Evolutionary conservation across 64 coral and sea anemone genomes (phyloP), one percentile per base, ranked within the genome.

Genomic region (Platygyra sinensis): DNA sequence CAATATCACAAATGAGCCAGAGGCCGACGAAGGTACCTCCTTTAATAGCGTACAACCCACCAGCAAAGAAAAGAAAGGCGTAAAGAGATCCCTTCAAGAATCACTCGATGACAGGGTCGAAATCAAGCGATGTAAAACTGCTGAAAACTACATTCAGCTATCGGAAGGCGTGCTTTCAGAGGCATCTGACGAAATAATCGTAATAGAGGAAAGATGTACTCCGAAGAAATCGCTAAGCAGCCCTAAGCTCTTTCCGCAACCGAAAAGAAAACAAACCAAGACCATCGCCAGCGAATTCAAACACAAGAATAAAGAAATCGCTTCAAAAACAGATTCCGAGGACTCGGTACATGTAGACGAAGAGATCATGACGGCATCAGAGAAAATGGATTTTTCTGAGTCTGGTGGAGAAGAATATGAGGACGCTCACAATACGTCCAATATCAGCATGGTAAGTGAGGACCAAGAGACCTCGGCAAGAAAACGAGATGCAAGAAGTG

Each of bases 91-190:
- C 5, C 1, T 42, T 52, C 30, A 22, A n/a, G 74, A 77, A 77
- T 22, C 36, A 38, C 18, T 24, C 19, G 38, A 76, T 9, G 7
- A 25, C 10, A 4, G 10, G 3, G 36, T 60, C 19, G 55, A 61
- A 18, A 67, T 10, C 16, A 83, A 83, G 60, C 59, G 80, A n/a
- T 60, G 20, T 27, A 88, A 88, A 32, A 80, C 60, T 33, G 28
- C 25, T 12, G 65, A 62, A 15, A 6, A 86, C 24, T 64, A 20
- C 49, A 12, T 19, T 29, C 57, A 72, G 10, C 9, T 13, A 57
- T 2, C 8, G 19, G 2, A 55, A 52, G 57, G 0, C 46, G 4
- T 32, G 30, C 31, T 25, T 25, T 10, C 38, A 72, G 20, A 32
- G 42, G 7, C 16, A 72, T 2, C 36, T 25, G 54, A 16, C 15